phyloP scores from a whole-genome alignment of 2,888 invertebrate genomes.

The Amblyjoppa proteus region DNA sequence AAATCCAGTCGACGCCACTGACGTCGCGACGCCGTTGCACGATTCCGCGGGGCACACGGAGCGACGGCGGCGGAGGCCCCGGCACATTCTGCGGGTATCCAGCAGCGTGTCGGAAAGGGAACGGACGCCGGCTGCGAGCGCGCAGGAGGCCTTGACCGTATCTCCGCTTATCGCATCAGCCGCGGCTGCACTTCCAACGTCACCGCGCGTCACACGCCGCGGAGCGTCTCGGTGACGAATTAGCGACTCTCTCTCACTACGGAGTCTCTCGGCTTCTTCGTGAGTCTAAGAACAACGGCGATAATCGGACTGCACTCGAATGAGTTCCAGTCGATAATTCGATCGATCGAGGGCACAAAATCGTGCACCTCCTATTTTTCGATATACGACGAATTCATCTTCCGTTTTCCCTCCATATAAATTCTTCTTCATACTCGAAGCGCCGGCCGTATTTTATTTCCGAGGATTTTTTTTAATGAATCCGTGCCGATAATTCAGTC shows the following conservation, averaged over 20 bases:
- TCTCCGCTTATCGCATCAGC: slow-evolving; percentile 84
- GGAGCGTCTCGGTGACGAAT: slow-evolving; percentile 69
- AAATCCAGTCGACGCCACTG: slow-evolving; percentile 59
- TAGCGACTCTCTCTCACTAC: slow-evolving; percentile 43
- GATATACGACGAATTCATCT: background rate
- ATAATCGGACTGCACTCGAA: slow-evolving; percentile 1
- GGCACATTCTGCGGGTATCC: slow-evolving; percentile 72
- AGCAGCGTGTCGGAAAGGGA: slow-evolving; percentile 82
- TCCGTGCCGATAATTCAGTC: background rate
- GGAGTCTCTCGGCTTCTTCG: slow-evolving; percentile 18
- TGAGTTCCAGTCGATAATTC: background rate
- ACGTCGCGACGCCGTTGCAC: slow-evolving; percentile 64
- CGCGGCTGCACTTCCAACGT: slow-evolving; percentile 78
- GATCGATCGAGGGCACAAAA: slow-evolving; percentile 7
- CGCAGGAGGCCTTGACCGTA: slow-evolving; percentile 84
- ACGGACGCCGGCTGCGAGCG: slow-evolving; percentile 82
- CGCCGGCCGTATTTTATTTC: background rate
- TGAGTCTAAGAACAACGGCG: slow-evolving; percentile 10
- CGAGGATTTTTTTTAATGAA: background rate
- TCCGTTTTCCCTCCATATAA: background rate
- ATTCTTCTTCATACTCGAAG: background rate
- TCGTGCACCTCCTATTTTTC: background rate
- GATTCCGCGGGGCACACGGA: slow-evolving; percentile 59
- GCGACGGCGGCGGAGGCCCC: slow-evolving; percentile 58
- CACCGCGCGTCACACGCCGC: slow-evolving; percentile 74